Conservation (phyloP, 2,888 invertebrate species). For the Nasonovia ribisnigri region DNA sequence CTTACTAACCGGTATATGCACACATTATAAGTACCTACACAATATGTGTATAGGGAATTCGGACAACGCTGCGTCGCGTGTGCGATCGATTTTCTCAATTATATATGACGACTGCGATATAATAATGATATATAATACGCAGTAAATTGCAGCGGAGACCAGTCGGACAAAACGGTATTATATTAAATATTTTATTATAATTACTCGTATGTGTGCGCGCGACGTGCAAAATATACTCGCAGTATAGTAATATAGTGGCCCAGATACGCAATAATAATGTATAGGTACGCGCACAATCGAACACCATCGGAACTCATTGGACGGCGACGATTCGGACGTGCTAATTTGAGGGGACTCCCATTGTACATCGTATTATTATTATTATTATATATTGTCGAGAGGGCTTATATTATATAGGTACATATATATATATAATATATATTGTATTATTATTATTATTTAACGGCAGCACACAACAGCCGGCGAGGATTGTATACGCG, state of each 20-base stretch:
- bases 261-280: constrained; percentile 7
- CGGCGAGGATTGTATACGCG: constrained; percentile 14
- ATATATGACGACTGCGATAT: background rate
- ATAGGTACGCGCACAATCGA: background rate
- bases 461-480: constrained; percentile 16
- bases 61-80: background rate
- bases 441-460: constrained; percentile 38
- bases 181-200: constrained; percentile 14
- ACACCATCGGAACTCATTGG: constrained; percentile 7
- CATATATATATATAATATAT: background rate
- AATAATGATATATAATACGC: background rate
- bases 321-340: constrained; percentile 45
- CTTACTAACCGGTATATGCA: background rate
- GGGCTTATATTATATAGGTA: constrained; percentile 15
- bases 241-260: constrained; percentile 7
- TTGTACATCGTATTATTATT: constrained; percentile 34
- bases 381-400: constrained; percentile 45
- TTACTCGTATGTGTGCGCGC: background rate
- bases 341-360: constrained; percentile 41
- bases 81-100: constrained; percentile 1
- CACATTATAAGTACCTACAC: background rate
- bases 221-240: background rate
- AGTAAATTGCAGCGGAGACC: background rate
- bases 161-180: background rate
- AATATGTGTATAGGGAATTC: background rate